Percentiles rank a stretch among this genome's conserved stretches.
These are phyloP conservation scores for Myiopsitta monachus DNA, from an alignment of 2,113 vertebrate species.

Conservation along the genomic window DNA sequence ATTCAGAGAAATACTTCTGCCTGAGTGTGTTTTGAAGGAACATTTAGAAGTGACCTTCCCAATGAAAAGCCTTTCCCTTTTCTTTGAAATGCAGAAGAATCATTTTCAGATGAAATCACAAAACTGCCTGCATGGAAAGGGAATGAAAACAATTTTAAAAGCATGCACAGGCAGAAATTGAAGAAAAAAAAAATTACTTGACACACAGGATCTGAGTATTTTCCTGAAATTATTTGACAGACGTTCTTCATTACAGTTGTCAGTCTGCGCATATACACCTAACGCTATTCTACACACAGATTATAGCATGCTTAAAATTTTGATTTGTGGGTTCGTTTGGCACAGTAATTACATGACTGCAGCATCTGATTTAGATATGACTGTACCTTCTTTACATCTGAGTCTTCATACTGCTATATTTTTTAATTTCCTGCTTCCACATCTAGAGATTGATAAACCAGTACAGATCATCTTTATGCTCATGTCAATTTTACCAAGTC, in stretches of 20 bases:
- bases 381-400: not conserved
- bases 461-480: not conserved
- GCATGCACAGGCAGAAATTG: not conserved
- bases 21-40: not conserved
- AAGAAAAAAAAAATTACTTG: not conserved
- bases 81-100: not conserved
- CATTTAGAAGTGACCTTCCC: not conserved
- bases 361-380: not conserved
- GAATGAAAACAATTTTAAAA: not conserved
- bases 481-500: not conserved
- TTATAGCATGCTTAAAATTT: not conserved
- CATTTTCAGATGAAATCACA: not conserved
- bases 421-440: not conserved
- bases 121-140: not conserved
- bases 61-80: not conserved
- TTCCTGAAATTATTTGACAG: not conserved
- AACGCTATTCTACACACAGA: not conserved
- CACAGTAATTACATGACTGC: not conserved
- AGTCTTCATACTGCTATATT: not conserved
- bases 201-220: not conserved
- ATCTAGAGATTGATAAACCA: not conserved
- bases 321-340: not conserved
- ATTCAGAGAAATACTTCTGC: not conserved
- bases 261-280: not conserved
- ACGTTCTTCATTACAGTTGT: not conserved